Percentiles rank a stretch among this genome's conserved stretches.
Evolutionary conservation across 2,888 invertebrate species (phyloP).

Genomic region (Thymelicus acteon): DNA sequence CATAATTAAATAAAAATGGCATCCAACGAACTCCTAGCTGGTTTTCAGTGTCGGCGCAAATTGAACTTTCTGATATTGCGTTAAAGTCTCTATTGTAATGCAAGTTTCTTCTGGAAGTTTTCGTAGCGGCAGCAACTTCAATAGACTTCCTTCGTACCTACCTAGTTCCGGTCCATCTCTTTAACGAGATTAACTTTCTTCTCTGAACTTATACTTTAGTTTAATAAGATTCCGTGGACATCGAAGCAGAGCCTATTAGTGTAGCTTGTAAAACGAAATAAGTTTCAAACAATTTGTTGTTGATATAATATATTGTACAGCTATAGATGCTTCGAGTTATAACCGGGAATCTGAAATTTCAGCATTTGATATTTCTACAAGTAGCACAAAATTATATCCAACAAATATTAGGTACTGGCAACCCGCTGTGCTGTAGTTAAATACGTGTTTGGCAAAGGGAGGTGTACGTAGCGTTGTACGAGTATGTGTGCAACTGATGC

Average conservation of each 20-base stretch:
- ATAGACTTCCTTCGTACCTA: constrained; percentile 8
- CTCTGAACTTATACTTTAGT: constrained; percentile 5
- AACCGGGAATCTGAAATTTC: too few relatives aligned
- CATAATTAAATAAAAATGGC: constrained; percentile 6
- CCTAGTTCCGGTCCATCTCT: constrained; percentile 10
- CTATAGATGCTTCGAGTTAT: too few relatives aligned
- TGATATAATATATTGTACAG: neutral
- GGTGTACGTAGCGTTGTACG: too few relatives aligned
- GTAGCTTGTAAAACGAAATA: constrained; percentile 3
- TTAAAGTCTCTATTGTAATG: neutral
- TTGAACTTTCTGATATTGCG: neutral
- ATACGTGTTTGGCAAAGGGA: too few relatives aligned
- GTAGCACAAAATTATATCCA: too few relatives aligned
- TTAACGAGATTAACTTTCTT: constrained; percentile 9
- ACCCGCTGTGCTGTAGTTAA: too few relatives aligned
- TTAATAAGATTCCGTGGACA: constrained; percentile 10
- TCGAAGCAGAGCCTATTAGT: constrained; percentile 6
- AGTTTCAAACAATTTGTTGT: neutral
- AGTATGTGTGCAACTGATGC: too few relatives aligned
- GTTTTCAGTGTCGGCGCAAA: neutral
- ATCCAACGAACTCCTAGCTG: neutral
- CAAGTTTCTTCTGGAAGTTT: constrained; percentile 1
- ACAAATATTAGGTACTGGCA: too few relatives aligned
- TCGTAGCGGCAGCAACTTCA: neutral
- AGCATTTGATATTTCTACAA: too few relatives aligned